Evolutionary conservation across 2,797 vertebrate genomes (phyloP).

Genomic region (Lindbergichthys nudifrons): DNA sequence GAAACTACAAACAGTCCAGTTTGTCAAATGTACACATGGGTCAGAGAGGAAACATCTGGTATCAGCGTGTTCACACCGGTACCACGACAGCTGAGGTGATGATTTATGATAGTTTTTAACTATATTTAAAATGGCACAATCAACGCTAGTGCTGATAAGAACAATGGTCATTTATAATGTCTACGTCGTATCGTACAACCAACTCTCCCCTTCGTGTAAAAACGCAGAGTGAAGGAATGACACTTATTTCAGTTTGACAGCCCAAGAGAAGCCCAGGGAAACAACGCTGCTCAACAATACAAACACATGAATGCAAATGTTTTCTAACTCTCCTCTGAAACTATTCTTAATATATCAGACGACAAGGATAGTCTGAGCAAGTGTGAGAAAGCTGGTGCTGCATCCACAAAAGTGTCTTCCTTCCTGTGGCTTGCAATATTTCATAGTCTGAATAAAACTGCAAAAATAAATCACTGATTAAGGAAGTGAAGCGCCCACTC

Average conservation of each 20-base stretch:
- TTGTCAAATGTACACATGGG: conserved; percentile 75
- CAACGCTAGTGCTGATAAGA: conserved; percentile 60
- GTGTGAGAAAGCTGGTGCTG: conserved; percentile 28
- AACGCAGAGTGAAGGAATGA: conserved; percentile 46
- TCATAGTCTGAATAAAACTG: conserved; percentile 3
- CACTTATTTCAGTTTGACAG: conserved; percentile 39
- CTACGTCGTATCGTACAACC: conserved; percentile 58
- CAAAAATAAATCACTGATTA: background rate
- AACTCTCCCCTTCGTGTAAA: conserved; percentile 46
- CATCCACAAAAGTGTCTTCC: conserved; percentile 12
- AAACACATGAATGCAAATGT: conserved; percentile 20
- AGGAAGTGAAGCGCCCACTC: conserved; percentile 21
- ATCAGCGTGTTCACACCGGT: conserved; percentile 45
- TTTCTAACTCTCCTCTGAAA: conserved; percentile 20
- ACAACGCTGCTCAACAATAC: conserved; percentile 18
- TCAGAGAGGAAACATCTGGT: conserved; percentile 55
- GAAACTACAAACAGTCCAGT: conserved; percentile 88
- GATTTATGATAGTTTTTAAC: conserved; percentile 30
- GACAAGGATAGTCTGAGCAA: conserved; percentile 1
- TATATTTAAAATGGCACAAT: conserved; percentile 58
- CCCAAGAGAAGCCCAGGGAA: conserved; percentile 45
- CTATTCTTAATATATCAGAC: conserved; percentile 14
- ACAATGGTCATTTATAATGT: conserved; percentile 67
- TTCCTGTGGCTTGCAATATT: conserved; percentile 18
- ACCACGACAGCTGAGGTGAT: conserved; percentile 46